Base-by-base conservation (phyloP, 2,797 vertebrate species). In the Enteromius viviparus region DNA sequence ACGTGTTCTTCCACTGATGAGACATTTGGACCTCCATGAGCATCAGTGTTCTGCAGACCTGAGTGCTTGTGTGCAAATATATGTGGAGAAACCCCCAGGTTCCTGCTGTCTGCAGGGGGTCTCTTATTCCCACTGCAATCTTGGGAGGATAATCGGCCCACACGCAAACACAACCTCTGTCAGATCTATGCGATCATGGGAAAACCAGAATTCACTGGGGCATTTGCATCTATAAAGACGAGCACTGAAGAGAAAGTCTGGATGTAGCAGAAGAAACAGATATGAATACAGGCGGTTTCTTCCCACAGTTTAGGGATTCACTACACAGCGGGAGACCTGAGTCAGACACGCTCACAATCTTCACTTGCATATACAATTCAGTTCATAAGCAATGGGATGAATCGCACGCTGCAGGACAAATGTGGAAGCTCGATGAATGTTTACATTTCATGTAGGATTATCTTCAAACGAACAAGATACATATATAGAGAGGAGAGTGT, bases 91-190 rank as follows among this genome's bases (percentile, higher is more conserved):
- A 53, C 65, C 55, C 69, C 45, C 75, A 72, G 47, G 74, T 74
- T 85, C 72, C 65, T 66, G 64, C 62, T 55, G 62, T 84, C 84
- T 40, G n/a, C 89, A 81, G 85, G 89, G 87, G 77, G 85, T 85
- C 85, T 80, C 64, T 2, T 71, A 85, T 87, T 84, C 62, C 85
- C 78, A 77, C n/a, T 15, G 81, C 87, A 89, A 81, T 90, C 87
- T 89, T 84, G 79, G 81, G 77, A 87, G 85, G 84, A 90, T 89
- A 88, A 90, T 86, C 81, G 72, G 42, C 76, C 45, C 60, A 66
- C 68, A 21, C 29, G 42, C 72, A 81, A 81, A 86, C 77, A 60
- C 55, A 77, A 60, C 7, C 26, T 65, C 72, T 21, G 45, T 78
- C 53, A 66, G 60, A 82, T 32, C 45, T 70, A 9, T 19, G 40